Base-by-base conservation (phyloP, 2,797 vertebrate species). In the Margarornis squamiger region DNA sequence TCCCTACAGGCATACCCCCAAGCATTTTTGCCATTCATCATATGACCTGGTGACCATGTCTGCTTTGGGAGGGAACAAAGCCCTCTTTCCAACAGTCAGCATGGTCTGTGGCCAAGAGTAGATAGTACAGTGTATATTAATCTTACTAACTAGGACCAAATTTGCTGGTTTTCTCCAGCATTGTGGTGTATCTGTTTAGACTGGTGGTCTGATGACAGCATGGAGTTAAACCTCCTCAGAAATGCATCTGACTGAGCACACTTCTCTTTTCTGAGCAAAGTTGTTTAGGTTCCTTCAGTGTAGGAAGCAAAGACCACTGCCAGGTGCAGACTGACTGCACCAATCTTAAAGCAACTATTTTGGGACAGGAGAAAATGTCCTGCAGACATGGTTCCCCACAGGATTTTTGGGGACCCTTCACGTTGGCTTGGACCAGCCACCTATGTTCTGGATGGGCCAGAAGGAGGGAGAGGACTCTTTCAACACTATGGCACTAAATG, bases 281-380 rank as follows among this genome's bases (percentile, higher is more conserved):
- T 7, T 71, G 34, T 9, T 34, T 4, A 32, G 34, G 4, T n/a
- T 88, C 27, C 45, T 71, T 14, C 1, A 2, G 15, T 7, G 24
- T 8, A 7, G 27, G 36, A 79, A n/a, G 23, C 5, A 51, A 65
- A 61, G 10, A 46, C 5, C 0, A 0, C 39, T 66, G 15, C 17
- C 52, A 83, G 12, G 8, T 36, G 20, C 0, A 2, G 30, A 49
- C 20, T 63, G 51, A 59, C 7, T n/a, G 45, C 27, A 62, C 2
- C 14, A 22, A 13, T 17, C 36, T 54, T 41, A 45, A 34, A 73
- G 18, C 29, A 68, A 14, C 34, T 38, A 4, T 29, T 70, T 6
- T 30, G 38, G 16, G 51, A 22, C 27, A 43, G 24, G 5, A 48
- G 18, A 80, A 73, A 80, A 4, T 32, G 16, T 38, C 38, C n/a